phyloP scores from a whole-genome alignment of 2,888 invertebrate genomes.

The Hyalella azteca region DNA sequence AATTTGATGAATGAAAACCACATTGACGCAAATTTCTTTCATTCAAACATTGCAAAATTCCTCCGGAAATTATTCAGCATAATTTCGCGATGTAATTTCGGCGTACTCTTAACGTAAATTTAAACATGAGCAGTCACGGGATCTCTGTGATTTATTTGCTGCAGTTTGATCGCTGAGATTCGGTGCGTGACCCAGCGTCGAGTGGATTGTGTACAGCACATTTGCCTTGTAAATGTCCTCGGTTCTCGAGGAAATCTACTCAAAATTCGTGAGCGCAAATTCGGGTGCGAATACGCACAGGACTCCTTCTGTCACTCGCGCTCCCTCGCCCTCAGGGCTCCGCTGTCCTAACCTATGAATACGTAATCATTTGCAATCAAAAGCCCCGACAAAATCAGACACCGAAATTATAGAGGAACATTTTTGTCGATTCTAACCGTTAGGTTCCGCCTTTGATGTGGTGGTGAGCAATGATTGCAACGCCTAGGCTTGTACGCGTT shows the following conservation, averaged over 20 bases:
- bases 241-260: slow-evolving; percentile 9
- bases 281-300: neutral
- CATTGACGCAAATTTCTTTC: no score
- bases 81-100: no score
- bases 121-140: no score
- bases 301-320: slow-evolving; percentile 13
- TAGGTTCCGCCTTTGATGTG: neutral
- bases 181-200: no score
- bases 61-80: no score
- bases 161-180: no score
- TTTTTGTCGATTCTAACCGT: slow-evolving; percentile 8
- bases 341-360: slow-evolving; percentile 31
- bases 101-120: no score
- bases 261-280: slow-evolving; percentile 3
- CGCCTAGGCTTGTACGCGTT: no score
- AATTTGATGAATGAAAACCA: no score
- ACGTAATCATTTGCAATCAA: slow-evolving; percentile 36
- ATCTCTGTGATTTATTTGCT: no score
- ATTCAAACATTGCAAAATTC: no score
- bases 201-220: no score
- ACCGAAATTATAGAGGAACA: slow-evolving; percentile 30
- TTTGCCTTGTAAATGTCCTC: slow-evolving; percentile 5
- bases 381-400: slow-evolving; percentile 28
- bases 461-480: slow-evolving; percentile 2
- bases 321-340: neutral